Conservation (phyloP, 2,113 vertebrate species). For the Scortum barcoo region DNA sequence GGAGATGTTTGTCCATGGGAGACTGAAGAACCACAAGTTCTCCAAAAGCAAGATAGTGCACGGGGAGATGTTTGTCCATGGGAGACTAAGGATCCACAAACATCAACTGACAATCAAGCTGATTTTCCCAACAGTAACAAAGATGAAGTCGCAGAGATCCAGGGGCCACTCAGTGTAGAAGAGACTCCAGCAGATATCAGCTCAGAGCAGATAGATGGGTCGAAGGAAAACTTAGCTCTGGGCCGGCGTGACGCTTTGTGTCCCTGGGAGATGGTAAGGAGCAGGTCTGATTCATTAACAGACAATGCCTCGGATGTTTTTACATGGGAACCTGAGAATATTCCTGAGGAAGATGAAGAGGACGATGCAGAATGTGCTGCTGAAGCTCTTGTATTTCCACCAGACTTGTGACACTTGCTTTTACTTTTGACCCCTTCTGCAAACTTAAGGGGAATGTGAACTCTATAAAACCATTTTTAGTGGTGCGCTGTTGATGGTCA, state of each 20-base stretch:
- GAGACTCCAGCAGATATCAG: constrained; percentile 20
- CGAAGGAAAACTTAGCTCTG: constrained; percentile 69
- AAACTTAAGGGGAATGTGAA: background rate
- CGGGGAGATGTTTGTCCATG: constrained; percentile 53
- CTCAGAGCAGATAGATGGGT: constrained; percentile 51
- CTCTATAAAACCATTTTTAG: background rate
- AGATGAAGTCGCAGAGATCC: constrained; percentile 35
- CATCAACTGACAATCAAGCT: constrained; percentile 1
- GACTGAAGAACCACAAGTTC: background rate
- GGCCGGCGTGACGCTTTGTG: constrained; percentile 80
- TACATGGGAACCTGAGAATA: constrained; percentile 83
- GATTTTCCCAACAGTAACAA: constrained; percentile 18
- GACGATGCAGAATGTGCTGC: constrained; percentile 84
- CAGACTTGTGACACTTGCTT: constrained; percentile 73
- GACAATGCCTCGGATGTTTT: constrained; percentile 79
- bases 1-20: constrained; percentile 65
- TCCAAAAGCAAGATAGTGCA: constrained; percentile 28
- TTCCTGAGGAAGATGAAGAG: constrained; percentile 83
- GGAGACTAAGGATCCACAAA: constrained; percentile 32
- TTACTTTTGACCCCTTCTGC: background rate
- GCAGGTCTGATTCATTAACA: constrained; percentile 69
- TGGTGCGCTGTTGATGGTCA: background rate
- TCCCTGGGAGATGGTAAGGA: constrained; percentile 78
- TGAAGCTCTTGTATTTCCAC: constrained; percentile 83
- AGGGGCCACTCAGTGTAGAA: constrained; percentile 1